Evolutionary conservation across 2,888 invertebrate genomes (phyloP).

Genomic region (Ochropleura plecta): DNA sequence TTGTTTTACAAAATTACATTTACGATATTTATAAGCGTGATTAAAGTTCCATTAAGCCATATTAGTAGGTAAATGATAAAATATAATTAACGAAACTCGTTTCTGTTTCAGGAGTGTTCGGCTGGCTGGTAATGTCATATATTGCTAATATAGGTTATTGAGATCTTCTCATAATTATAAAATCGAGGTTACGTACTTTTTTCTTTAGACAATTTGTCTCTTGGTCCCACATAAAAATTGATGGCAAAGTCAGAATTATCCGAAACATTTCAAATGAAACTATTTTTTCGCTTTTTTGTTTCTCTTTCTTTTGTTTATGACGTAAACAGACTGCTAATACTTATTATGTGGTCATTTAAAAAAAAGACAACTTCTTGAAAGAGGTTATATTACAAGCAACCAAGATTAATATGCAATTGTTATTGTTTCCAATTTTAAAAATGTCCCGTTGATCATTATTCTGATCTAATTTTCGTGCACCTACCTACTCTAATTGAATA

Average conservation of each 20-base stretch:
- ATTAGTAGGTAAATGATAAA: constrained; percentile 9
- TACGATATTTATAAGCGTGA: constrained; percentile 6
- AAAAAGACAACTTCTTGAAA: not conserved
- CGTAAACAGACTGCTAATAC: not conserved
- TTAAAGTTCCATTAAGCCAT: constrained; percentile 8
- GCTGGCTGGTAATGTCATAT: not conserved
- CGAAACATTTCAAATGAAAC: not conserved
- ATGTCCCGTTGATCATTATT: not conserved
- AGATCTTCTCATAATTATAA: not conserved
- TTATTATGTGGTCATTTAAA: constrained; percentile 8
- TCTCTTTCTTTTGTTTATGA: too few relatives aligned
- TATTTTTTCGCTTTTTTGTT: not conserved
- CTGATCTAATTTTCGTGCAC: constrained; percentile 27
- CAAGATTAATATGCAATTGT: too few relatives aligned
- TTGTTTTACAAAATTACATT: constrained; percentile 18
- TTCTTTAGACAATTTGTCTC: not conserved
- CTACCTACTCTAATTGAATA: not conserved
- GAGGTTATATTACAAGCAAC: too few relatives aligned
- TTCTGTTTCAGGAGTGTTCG: not conserved
- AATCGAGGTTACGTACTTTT: not conserved
- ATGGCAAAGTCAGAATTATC: not conserved
- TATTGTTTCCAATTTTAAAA: not conserved
- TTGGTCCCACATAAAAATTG: not conserved
- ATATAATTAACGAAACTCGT: not conserved
- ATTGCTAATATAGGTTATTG: not conserved